A percentile compares a stretch with the other conserved stretches of the same genome.
Evolutionary conservation across 2,113 vertebrate species (phyloP).

Genomic region (Dipodomys ordii): DNA sequence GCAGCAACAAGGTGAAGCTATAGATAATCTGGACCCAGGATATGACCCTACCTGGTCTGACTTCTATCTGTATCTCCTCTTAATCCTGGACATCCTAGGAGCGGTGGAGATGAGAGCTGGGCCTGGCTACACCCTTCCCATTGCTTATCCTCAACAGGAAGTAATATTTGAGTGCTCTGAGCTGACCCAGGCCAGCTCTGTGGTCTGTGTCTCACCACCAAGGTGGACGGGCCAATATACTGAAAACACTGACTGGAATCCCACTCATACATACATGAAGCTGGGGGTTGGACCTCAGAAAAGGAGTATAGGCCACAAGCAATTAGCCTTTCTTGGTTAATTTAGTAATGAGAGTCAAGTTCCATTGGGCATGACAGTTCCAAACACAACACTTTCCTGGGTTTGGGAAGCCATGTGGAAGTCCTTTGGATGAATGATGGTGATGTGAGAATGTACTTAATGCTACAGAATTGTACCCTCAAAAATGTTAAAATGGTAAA

Average conservation of each 20-base stretch:
- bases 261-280: background rate
- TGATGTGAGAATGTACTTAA: background rate
- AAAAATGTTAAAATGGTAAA: background rate
- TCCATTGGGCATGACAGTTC: background rate
- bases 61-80: background rate
- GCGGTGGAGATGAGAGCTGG: background rate
- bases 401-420: background rate
- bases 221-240: background rate
- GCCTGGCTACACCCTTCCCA: background rate
- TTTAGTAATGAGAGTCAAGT: background rate
- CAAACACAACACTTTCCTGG: background rate
- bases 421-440: background rate
- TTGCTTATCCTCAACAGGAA: background rate
- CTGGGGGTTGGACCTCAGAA: background rate
- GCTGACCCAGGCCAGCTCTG: background rate
- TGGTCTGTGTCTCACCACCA: background rate
- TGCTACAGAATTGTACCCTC: conserved; percentile 16
- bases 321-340: conserved; percentile 6
- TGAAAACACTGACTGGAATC: background rate
- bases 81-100: background rate
- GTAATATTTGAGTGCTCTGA: background rate
- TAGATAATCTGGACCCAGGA: background rate
- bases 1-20: background rate
- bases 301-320: background rate
- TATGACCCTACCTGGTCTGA: background rate